phyloP scores from a whole-genome alignment of 2,113 vertebrate species.

The Psittacula cyanocephala region DNA sequence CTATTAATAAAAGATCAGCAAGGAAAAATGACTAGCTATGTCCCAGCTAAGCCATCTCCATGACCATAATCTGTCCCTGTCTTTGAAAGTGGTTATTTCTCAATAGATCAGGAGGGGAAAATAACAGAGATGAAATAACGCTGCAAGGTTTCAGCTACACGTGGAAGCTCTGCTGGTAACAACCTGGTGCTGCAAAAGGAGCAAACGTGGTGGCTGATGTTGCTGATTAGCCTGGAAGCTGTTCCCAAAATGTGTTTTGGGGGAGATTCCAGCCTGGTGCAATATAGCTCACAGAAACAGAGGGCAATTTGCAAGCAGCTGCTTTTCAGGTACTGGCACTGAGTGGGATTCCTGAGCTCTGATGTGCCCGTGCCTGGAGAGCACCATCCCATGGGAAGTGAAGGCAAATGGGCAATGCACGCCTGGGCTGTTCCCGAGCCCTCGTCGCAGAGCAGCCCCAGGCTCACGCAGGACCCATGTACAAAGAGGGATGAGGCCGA shows the following conservation, averaged over 20 bases:
- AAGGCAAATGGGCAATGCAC: neutral
- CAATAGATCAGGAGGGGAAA: conserved; percentile 14
- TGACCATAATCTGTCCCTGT: neutral
- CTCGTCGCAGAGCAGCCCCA: neutral
- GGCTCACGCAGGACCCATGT: neutral
- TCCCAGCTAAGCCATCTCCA: conserved; percentile 44
- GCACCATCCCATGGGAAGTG: fast-evolving
- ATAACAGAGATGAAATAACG: neutral
- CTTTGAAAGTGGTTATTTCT: neutral
- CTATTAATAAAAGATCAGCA: conserved; percentile 61
- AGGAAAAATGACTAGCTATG: conserved; percentile 30
- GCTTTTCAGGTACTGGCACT: neutral
- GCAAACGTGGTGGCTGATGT: neutral
- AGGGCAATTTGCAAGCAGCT: neutral
- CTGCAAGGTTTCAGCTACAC: neutral
- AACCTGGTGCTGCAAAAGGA: neutral
- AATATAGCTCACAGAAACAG: neutral
- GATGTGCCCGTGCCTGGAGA: neutral
- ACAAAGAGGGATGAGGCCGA: neutral
- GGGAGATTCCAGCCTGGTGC: neutral
- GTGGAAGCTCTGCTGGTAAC: neutral
- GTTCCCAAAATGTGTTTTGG: neutral
- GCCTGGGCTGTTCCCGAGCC: neutral
- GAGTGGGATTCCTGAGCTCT: neutral
- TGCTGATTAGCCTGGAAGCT: neutral